Conservation (phyloP, 2,888 invertebrate genomes). For the Diaperis boleti region DNA sequence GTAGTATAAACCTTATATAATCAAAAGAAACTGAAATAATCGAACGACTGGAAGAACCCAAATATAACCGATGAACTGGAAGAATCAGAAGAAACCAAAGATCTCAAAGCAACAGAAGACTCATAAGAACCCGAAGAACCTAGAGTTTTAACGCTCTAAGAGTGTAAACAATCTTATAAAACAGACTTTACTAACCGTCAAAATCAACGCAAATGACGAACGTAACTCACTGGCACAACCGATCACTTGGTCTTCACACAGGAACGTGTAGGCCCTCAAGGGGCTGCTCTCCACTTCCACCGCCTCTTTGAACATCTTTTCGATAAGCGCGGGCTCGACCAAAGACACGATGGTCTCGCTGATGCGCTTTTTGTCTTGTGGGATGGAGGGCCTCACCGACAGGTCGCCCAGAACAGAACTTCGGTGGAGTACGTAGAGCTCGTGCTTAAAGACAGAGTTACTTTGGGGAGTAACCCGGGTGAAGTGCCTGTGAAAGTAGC, state of each 20-base stretch:
- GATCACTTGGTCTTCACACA: slow-evolving; percentile 53
- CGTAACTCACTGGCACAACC: slow-evolving; percentile 54
- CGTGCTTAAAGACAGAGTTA: slow-evolving; percentile 63
- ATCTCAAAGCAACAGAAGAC: too few species aligned
- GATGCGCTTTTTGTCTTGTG: slow-evolving; percentile 45
- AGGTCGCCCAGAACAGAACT: slow-evolving; percentile 55
- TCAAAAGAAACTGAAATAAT: too few species aligned
- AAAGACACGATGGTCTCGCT: slow-evolving; percentile 50
- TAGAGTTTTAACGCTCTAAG: too few species aligned
- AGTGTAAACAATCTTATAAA: too few species aligned
- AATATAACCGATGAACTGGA: too few species aligned
- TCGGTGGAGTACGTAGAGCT: slow-evolving; percentile 66
- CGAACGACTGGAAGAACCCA: too few species aligned
- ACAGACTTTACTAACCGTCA: too few species aligned
- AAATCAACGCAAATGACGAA: too few species aligned
- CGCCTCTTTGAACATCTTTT: slow-evolving; percentile 49
- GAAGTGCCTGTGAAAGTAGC: slow-evolving; percentile 42
- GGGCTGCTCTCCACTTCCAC: slow-evolving; percentile 40
- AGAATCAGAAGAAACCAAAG: too few species aligned
- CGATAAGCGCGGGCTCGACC: slow-evolving; percentile 37
- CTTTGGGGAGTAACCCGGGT: slow-evolving; percentile 59
- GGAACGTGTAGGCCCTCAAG: slow-evolving; percentile 52
- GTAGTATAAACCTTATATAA: too few species aligned
- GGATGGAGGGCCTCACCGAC: slow-evolving; percentile 51
- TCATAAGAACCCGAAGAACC: too few species aligned